phyloP scores from a whole-genome alignment of 2,113 vertebrate genomes.

The Epinephelus cyanopodus region DNA sequence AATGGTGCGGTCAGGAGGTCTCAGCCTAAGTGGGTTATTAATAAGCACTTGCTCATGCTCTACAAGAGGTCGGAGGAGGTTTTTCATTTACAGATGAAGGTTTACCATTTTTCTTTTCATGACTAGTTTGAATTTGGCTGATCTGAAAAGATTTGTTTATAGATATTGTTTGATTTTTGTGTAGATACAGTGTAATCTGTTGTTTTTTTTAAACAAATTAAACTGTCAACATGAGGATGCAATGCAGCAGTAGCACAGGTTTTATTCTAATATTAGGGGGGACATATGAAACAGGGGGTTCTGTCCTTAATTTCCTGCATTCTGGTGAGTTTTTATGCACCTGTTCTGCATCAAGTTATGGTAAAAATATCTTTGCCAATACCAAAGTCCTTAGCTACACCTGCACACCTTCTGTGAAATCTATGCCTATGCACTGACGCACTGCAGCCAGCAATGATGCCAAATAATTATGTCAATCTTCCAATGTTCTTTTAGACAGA shows the following conservation, averaged over 20 bases:
- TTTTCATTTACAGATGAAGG: background rate
- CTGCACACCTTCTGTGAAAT: too few species aligned
- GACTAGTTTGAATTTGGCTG: background rate
- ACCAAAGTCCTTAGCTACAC: too few species aligned
- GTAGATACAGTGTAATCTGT: background rate
- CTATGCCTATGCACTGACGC: too few species aligned
- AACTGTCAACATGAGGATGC: background rate
- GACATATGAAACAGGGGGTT: too few species aligned
- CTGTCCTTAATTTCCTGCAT: too few species aligned
- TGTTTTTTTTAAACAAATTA: background rate
- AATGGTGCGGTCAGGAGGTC: background rate
- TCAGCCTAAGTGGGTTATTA: conserved; percentile 16
- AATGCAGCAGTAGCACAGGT: too few species aligned
- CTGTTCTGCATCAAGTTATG: too few species aligned
- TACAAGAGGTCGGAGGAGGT: background rate
- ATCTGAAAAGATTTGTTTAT: background rate
- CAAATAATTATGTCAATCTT: background rate
- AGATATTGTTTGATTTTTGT: background rate
- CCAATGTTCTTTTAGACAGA: background rate
- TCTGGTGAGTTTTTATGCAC: too few species aligned
- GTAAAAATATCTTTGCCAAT: too few species aligned
- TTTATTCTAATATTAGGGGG: too few species aligned
- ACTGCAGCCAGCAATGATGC: background rate
- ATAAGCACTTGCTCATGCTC: background rate
- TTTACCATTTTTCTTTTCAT: background rate